Evolutionary conservation across 2,888 invertebrate genomes (phyloP).

Genomic region (Invenusta paracnida): DNA sequence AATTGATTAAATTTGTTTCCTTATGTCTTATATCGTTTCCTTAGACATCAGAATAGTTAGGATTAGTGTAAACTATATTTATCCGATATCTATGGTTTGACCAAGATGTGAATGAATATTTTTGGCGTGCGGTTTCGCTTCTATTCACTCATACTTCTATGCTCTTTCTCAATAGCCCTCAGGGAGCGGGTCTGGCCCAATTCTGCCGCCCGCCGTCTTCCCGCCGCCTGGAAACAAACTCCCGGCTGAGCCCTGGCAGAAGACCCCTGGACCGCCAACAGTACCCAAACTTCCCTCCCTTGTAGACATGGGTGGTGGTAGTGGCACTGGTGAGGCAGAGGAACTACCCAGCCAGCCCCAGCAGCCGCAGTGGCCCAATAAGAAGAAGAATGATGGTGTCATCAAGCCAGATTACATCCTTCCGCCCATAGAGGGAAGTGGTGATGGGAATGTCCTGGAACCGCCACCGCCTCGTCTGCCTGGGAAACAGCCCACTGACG

Average conservation of each 20-base stretch:
- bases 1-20: too few species aligned
- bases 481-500: not conserved
- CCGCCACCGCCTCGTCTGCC: not conserved
- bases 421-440: not conserved
- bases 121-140: not conserved
- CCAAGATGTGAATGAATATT: too few species aligned
- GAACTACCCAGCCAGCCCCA: too few species aligned
- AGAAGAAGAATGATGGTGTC: too few species aligned
- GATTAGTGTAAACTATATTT: too few species aligned
- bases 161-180: too few species aligned
- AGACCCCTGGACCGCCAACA: not conserved
- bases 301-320: not conserved
- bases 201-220: not conserved
- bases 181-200: not conserved
- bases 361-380: not conserved
- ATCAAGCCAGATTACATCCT: not conserved
- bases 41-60: too few species aligned
- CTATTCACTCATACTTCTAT: not conserved
- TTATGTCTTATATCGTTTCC: too few species aligned
- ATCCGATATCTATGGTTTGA: too few species aligned
- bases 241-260: not conserved
- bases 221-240: not conserved
- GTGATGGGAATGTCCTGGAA: not conserved
- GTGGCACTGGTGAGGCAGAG: not conserved
- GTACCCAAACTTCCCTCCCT: not conserved